Evolutionary conservation across 2,888 invertebrate species (phyloP), one percentile per base, ranked within the genome.

Genomic region (Strigamia transsilvanica): DNA sequence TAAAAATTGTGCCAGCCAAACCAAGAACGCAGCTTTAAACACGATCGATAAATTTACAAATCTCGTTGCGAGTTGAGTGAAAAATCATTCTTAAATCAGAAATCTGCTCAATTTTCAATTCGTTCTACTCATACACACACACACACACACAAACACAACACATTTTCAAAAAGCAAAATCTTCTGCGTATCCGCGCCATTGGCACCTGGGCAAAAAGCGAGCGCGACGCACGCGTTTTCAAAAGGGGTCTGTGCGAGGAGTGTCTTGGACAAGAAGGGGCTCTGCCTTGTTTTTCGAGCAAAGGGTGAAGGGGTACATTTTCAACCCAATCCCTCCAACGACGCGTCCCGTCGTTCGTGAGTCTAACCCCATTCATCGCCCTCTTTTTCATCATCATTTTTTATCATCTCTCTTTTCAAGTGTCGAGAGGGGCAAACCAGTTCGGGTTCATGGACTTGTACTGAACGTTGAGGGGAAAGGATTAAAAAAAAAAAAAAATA

Each of bases 341-440:
- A 66, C 61, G 18, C 61, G 61, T 66, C 61, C 61, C 61, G 61
- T 66, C 61, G 61, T 21, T 66, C 61, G 61, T 66, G 61, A 18
- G 61, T 66, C 61, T 66, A 66, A 66, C 61, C 61, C 61, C 61
- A 66, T 66, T 41, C 41, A 38, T 78, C 78, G 34, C 78, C 78
- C 34, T 78, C 78, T 41, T 78, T 41, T 78, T 34, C 41, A 41
- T 41, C 78, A 38, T 78, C 78, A 78, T 78, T 78, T 78, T 78
- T 78, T 78, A 78, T 78, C 78, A 41, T 78, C 78, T 78, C 61
- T 66, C 61, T 66, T 66, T 78, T 78, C 78, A 78, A 78, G 78
- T 78, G 78, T 38, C 78, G 41, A 66, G 61, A 66, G 61, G 78
- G 78, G 41, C 78, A 78, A 78, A 78, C 78, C 78, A 78, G 78